A percentile compares a stretch with the other conserved stretches of the same genome.
phyloP scores from a whole-genome alignment of 2,113 vertebrate genomes.

The Laticauda colubrina region DNA sequence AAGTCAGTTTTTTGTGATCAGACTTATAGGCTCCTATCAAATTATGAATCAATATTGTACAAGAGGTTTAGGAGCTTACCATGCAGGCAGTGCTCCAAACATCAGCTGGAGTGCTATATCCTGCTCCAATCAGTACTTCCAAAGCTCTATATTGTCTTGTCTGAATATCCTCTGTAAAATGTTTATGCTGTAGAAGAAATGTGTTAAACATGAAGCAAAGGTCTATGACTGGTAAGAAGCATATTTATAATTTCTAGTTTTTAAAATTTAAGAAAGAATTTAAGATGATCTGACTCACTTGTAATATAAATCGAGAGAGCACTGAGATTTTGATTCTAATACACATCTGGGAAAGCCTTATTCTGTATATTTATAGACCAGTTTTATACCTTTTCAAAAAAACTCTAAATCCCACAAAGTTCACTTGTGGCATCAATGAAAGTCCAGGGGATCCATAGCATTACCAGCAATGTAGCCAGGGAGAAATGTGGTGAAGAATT shows the following conservation, averaged over 20 bases:
- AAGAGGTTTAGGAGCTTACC: constrained; percentile 69
- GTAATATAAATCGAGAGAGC: not conserved
- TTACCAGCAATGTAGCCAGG: not conserved
- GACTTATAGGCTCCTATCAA: rapidly evolving
- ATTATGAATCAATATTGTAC: rapidly evolving
- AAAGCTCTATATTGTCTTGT: constrained; percentile 93
- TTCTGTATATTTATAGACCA: not conserved
- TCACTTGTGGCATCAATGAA: not conserved
- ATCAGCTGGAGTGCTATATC: constrained; percentile 94
- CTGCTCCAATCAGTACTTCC: constrained; percentile 90
- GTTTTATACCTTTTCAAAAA: not conserved
- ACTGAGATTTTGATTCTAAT: not conserved
- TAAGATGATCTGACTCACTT: not conserved
- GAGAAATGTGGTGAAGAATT: not conserved
- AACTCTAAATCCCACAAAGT: not conserved
- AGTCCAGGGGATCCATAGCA: not conserved
- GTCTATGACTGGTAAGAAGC: not conserved
- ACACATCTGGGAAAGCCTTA: not conserved
- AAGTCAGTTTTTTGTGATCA: not conserved
- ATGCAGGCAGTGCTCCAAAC: constrained; percentile 99
- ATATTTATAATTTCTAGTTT: not conserved
- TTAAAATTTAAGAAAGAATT: not conserved
- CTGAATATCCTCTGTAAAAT: constrained; percentile 98
- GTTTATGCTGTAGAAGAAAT: constrained; percentile 80
- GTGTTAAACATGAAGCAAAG: not conserved